phyloP scores from a whole-genome alignment of 2,113 vertebrate species.

The pig (Sus scrofa) region DNA sequence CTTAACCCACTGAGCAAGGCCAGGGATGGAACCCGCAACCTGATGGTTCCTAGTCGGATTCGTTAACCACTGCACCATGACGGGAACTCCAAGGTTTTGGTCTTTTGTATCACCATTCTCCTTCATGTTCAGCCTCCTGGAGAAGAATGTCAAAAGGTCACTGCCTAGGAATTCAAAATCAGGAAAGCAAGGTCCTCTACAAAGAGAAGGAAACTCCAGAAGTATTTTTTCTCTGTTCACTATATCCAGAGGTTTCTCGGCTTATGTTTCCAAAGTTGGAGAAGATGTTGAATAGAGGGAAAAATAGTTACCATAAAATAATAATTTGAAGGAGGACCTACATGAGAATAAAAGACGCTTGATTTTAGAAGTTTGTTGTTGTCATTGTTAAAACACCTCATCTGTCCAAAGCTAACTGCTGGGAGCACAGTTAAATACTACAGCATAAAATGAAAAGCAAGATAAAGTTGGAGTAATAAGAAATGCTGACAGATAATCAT shows the following conservation, averaged over 20 bases:
- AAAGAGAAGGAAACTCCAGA: not conserved
- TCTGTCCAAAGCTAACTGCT: conserved; percentile 64
- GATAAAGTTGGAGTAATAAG: conserved; percentile 70
- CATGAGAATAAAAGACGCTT: conserved; percentile 29
- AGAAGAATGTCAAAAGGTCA: not conserved
- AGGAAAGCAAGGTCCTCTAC: not conserved
- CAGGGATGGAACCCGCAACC: no score
- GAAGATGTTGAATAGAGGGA: not conserved
- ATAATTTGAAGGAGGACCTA: not conserved
- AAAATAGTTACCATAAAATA: not conserved
- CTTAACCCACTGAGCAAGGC: no score
- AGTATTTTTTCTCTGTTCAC: not conserved
- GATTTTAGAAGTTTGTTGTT: not conserved
- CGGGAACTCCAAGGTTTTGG: no score
- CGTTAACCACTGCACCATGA: no score
- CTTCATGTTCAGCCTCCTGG: not conserved
- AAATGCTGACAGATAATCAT: conserved; percentile 52
- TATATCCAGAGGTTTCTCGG: not conserved
- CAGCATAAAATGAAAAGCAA: conserved; percentile 74
- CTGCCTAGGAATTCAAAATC: not conserved
- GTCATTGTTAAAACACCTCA: not conserved
- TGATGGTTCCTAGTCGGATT: no score
- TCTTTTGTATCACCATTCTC: not conserved
- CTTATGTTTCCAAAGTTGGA: not conserved
- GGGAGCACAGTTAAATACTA: conserved; percentile 62